phyloP scores from a whole-genome alignment of 2,113 vertebrate species.

The Mobula hypostoma region DNA sequence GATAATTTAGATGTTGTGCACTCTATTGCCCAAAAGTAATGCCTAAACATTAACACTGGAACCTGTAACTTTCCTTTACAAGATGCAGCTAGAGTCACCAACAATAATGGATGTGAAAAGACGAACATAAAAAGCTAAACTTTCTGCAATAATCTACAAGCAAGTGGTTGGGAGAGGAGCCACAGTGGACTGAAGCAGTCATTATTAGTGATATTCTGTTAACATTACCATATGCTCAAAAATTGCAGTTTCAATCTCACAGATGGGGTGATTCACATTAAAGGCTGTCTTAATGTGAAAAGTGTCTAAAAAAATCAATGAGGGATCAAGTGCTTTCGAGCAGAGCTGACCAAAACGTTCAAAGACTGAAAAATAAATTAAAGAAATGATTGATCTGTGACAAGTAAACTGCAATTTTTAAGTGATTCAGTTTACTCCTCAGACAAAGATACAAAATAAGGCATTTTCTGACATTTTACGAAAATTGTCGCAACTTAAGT shows the following conservation, averaged over 20 bases:
- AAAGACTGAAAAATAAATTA: not conserved
- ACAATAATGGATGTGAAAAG: not conserved
- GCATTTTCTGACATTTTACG: not conserved
- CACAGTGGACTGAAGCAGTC: not conserved
- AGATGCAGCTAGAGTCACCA: not conserved
- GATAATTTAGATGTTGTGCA: too few species aligned
- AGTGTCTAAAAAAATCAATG: not conserved
- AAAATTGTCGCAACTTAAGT: not conserved
- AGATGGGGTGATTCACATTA: not conserved
- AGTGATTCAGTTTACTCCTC: not conserved
- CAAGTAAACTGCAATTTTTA: not conserved
- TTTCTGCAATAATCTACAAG: not conserved
- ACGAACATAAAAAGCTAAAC: not conserved
- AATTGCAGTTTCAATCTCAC: not conserved
- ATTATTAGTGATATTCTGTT: not conserved
- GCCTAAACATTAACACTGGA: too few species aligned
- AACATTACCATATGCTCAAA: not conserved
- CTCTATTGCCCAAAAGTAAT: too few species aligned
- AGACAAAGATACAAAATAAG: not conserved
- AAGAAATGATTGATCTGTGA: not conserved
- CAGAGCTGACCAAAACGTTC: not conserved
- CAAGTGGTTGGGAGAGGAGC: too few species aligned
- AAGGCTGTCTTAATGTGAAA: not conserved
- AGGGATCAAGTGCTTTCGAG: not conserved
- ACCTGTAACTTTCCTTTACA: not conserved